Evolutionary conservation across 2,113 vertebrate genomes (phyloP).

Genomic region (Parotia lawesii): DNA sequence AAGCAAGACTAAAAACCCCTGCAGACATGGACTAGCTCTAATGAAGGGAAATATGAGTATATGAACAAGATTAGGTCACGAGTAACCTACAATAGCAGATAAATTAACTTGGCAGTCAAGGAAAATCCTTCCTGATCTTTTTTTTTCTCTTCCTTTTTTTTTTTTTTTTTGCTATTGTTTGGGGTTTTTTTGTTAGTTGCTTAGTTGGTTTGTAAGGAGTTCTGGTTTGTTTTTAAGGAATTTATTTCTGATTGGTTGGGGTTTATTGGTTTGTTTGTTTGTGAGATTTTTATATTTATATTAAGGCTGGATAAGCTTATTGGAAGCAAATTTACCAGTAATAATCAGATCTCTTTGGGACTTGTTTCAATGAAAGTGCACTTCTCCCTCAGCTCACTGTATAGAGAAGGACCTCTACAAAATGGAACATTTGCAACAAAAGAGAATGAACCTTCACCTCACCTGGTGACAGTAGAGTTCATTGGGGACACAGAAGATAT

Average conservation of each 20-base stretch:
- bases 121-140: background rate
- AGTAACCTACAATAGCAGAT: background rate
- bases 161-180: too few relatives aligned
- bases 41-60: background rate
- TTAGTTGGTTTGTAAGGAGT: background rate
- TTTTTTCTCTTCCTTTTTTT: too few relatives aligned
- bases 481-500: background rate
- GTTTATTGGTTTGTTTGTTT: background rate
- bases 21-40: background rate
- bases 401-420: background rate
- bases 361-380: background rate
- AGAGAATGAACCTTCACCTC: background rate
- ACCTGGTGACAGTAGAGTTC: background rate
- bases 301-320: background rate
- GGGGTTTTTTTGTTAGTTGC: fast-evolving
- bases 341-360: background rate
- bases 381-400: background rate
- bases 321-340: background rate
- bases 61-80: background rate
- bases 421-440: background rate
- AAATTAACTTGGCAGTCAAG: background rate
- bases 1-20: background rate
- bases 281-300: background rate
- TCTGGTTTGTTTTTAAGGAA: background rate
- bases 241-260: fast-evolving